phyloP scores from a whole-genome alignment of 2,888 invertebrate genomes.

The Drosophila neotestacea region DNA sequence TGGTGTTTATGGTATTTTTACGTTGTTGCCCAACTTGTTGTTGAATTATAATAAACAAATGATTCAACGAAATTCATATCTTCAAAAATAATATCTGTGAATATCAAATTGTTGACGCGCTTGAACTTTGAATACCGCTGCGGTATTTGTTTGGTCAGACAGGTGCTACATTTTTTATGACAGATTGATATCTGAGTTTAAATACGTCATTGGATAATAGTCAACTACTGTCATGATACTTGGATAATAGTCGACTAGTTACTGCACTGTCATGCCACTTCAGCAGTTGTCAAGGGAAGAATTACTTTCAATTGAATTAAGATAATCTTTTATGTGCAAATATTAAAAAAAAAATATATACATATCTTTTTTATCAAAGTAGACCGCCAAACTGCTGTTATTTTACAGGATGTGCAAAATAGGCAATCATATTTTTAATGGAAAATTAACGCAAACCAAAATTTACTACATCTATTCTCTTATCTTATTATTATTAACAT shows the following conservation, averaged over 20 bases:
- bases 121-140: slow-evolving; percentile 2
- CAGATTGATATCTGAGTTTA: slow-evolving; percentile 1
- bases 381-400: background rate
- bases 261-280: background rate
- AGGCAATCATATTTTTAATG: too few relatives aligned
- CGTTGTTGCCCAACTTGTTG: too few relatives aligned
- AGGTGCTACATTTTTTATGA: slow-evolving; percentile 5
- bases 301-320: background rate
- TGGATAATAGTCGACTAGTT: background rate
- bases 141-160: background rate
- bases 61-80: background rate
- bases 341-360: background rate
- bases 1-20: background rate
- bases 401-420: too few relatives aligned
- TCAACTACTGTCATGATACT: background rate
- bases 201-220: slow-evolving; percentile 8
- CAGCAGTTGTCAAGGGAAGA: background rate
- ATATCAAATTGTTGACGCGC: background rate
- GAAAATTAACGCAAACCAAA: background rate
- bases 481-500: slow-evolving; percentile 6
- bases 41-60: background rate
- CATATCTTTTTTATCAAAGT: background rate
- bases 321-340: background rate
- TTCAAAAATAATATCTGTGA: too few relatives aligned
- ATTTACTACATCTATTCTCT: slow-evolving; percentile 16